A percentile compares a stretch with the other conserved stretches of the same genome.
Conservation (phyloP, 1,140 invertebrate species). For the Drosophila athabasca region DNA sequence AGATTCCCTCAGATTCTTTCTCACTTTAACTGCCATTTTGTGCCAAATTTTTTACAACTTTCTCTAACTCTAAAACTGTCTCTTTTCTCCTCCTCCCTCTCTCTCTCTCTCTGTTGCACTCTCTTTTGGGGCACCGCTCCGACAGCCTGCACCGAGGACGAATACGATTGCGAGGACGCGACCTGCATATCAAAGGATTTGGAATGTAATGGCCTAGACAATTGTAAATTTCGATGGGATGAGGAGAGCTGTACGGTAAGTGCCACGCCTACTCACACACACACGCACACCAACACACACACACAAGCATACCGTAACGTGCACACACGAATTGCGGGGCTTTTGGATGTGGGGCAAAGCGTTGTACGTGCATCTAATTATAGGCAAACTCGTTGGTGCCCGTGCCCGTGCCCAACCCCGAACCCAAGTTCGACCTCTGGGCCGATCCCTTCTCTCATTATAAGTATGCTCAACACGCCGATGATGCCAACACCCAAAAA, state of each 20-base stretch:
- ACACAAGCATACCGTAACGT: not conserved
- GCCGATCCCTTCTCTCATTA: slow-evolving; percentile 35
- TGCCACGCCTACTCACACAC: slow-evolving; percentile 43
- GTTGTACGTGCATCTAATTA: slow-evolving; percentile 73
- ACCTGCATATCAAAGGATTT: slow-evolving; percentile 90
- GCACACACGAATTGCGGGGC: not conserved
- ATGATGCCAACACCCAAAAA: slow-evolving; percentile 48
- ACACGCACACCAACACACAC: slow-evolving; percentile 3
- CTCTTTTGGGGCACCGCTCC: not conserved
- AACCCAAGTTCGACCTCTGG: not conserved
- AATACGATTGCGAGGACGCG: slow-evolving; percentile 93
- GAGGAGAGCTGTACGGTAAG: slow-evolving; percentile 90
- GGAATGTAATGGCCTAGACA: slow-evolving; percentile 89
- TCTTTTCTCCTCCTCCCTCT: not conserved
- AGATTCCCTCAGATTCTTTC: not conserved
- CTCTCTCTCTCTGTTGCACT: not conserved
- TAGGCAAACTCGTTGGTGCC: slow-evolving; percentile 48
- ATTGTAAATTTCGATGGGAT: slow-evolving; percentile 94
- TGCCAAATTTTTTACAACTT: slow-evolving; percentile 36
- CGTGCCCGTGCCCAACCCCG: too few relatives aligned
- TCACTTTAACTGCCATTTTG: slow-evolving; percentile 11
- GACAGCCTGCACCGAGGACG: slow-evolving; percentile 84
- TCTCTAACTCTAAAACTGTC: slow-evolving; percentile 22
- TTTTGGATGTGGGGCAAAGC: too few relatives aligned
- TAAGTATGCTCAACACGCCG: slow-evolving; percentile 52